Evolutionary conservation across 2,113 vertebrate species (phyloP).

Genomic region (Chelonoidis abingdonii): DNA sequence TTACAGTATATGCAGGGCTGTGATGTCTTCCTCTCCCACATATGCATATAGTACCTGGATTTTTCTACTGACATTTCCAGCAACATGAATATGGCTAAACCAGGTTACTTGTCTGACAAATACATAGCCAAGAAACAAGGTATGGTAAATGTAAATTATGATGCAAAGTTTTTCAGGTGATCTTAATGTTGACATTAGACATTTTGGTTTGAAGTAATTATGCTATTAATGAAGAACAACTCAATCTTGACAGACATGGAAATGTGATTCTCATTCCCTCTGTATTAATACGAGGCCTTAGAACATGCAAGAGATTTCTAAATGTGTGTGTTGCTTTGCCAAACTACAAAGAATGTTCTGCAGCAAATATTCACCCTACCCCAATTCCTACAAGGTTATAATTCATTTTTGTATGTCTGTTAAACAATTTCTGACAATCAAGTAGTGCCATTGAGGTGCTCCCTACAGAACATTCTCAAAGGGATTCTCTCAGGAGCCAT

Average conservation of each 20-base stretch:
- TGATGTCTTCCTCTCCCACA: not conserved
- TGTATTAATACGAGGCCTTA: slow-evolving; percentile 39
- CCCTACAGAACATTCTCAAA: slow-evolving; percentile 42
- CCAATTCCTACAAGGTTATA: slow-evolving; percentile 41
- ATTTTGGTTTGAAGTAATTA: slow-evolving; percentile 41
- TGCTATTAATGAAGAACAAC: slow-evolving; percentile 34
- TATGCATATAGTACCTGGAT: not conserved
- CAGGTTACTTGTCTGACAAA: slow-evolving; percentile 37
- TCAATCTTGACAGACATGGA: not conserved
- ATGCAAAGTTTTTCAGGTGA: slow-evolving; percentile 38
- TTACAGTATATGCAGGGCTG: not conserved
- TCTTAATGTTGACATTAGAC: slow-evolving; percentile 39
- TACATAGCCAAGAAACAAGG: slow-evolving; percentile 54
- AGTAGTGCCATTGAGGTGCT: slow-evolving; percentile 52
- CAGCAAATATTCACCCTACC: slow-evolving; percentile 49
- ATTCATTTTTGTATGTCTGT: slow-evolving; percentile 30
- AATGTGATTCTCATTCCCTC: not conserved
- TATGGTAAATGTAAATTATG: slow-evolving; percentile 43
- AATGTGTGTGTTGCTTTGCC: not conserved
- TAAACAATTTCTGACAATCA: slow-evolving; percentile 56
- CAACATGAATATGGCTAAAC: not conserved
- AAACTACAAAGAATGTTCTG: slow-evolving; percentile 55
- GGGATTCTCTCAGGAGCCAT: slow-evolving; percentile 12
- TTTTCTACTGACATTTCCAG: slow-evolving; percentile 35
- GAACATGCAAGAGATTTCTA: slow-evolving; percentile 40